Percentiles rank a stretch among this genome's conserved stretches.
phyloP scores from a whole-genome alignment of 1,140 invertebrate species.

The Coelopa frigida region DNA sequence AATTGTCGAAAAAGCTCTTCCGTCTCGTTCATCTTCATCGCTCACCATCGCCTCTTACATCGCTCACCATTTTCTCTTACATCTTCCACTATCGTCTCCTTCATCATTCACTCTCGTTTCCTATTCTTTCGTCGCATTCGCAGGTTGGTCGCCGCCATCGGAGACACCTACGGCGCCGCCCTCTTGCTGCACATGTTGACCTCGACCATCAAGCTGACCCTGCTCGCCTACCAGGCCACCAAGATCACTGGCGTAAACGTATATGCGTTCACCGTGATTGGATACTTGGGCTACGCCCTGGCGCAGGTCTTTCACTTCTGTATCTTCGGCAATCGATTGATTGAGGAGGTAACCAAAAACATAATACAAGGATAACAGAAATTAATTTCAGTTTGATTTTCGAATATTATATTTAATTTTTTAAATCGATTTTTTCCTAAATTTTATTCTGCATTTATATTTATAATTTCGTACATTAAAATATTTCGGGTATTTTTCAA shows the following conservation, averaged over 20 bases:
- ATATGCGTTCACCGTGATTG: slow-evolving; percentile 66
- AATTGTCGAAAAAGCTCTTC: no score
- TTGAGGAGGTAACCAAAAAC: slow-evolving; percentile 63
- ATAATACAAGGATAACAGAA: neutral
- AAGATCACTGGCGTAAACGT: slow-evolving; percentile 69
- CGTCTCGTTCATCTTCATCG: no score
- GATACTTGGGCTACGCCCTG: slow-evolving; percentile 69
- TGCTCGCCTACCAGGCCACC: slow-evolving; percentile 76
- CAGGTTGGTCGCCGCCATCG: slow-evolving; percentile 69
- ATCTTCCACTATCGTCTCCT: neutral
- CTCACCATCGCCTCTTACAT: no score
- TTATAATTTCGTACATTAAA: no score
- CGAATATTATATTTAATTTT: slow-evolving; percentile 3
- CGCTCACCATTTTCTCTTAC: no score
- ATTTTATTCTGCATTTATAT: slow-evolving; percentile 1
- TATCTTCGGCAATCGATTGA: slow-evolving; percentile 74
- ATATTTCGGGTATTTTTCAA: no score
- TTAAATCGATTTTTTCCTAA: neutral
- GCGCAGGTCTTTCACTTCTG: slow-evolving; percentile 79
- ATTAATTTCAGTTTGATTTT: slow-evolving; percentile 2
- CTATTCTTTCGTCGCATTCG: no score
- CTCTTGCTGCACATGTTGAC: slow-evolving; percentile 75
- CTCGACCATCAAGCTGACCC: slow-evolving; percentile 71
- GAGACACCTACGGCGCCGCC: slow-evolving; percentile 71
- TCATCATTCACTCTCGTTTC: no score